Percentiles rank a stretch among this genome's conserved stretches.
Conservation (phyloP, 2,797 vertebrate species). For the Notolabrus celidotus region DNA sequence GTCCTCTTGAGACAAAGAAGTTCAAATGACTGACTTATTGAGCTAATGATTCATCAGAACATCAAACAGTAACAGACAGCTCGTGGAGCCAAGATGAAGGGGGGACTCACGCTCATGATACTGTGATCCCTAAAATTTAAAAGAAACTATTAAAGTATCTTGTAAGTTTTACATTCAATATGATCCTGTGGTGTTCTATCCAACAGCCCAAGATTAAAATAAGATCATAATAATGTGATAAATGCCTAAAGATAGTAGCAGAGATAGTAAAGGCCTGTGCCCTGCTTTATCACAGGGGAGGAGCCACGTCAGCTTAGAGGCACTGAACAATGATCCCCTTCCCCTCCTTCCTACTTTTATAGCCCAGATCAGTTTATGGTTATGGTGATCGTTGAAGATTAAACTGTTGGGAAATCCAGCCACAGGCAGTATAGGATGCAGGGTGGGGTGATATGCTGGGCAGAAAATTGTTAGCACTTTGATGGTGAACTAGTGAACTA, state of each 20-base stretch:
- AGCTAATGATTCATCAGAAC: conserved; percentile 72
- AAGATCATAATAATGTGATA: background rate
- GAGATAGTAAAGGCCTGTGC: background rate
- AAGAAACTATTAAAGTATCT: background rate
- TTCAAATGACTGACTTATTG: conserved; percentile 44
- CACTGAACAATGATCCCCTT: conserved; percentile 3
- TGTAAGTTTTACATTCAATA: background rate
- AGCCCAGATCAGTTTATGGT: conserved; percentile 58
- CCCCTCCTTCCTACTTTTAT: conserved; percentile 43
- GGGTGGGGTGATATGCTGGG: background rate
- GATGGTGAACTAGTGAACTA: conserved; percentile 25
- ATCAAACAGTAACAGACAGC: conserved; percentile 66
- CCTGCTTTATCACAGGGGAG: conserved; percentile 13
- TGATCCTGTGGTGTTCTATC: background rate
- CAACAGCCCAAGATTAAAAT: background rate
- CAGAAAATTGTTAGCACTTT: conserved; percentile 6
- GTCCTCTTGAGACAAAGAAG: conserved; percentile 40
- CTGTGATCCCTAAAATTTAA: too few species aligned
- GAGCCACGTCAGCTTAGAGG: conserved; percentile 1
- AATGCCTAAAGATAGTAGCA: background rate
- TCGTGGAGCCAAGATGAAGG: conserved; percentile 5
- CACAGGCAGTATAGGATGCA: background rate
- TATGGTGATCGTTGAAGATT: conserved; percentile 62
- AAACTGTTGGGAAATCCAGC: conserved; percentile 64
- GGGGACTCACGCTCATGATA: background rate